Evolutionary conservation across 2,888 invertebrate species (phyloP).

Genomic region (Tuberolachnus salignus): DNA sequence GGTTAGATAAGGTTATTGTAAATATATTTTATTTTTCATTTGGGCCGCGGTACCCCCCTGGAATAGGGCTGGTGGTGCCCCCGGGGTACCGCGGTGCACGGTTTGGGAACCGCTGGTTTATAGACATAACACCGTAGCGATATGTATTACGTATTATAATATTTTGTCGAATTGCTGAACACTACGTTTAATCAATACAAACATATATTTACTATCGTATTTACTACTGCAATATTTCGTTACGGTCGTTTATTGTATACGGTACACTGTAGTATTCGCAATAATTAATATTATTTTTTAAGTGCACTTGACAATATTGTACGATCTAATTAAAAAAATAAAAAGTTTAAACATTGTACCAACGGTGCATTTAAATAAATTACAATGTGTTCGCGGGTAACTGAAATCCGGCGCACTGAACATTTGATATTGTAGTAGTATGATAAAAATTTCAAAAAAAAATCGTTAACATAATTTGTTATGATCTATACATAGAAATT

Average conservation of each 20-base stretch:
- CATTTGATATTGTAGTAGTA: background rate
- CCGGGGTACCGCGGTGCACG: too few species aligned
- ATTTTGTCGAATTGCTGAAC: background rate
- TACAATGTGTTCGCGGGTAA: background rate
- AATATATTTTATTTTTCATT: too few species aligned
- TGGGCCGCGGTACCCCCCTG: too few species aligned
- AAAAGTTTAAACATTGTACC: background rate
- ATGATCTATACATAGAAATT: background rate
- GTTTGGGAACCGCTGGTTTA: too few species aligned
- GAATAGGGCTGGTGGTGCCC: too few species aligned
- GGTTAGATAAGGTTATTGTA: too few species aligned
- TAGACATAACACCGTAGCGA: background rate
- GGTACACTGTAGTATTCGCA: too few species aligned
- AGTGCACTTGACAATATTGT: background rate
- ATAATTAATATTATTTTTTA: background rate
- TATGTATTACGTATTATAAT: too few species aligned
- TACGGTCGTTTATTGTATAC: too few species aligned
- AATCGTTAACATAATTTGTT: conserved; percentile 21
- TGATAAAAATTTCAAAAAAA: conserved; percentile 6
- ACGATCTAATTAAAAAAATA: background rate
- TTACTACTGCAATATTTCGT: background rate
- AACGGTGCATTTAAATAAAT: background rate
- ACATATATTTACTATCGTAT: background rate
- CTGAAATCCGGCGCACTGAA: conserved; percentile 5
- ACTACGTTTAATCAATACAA: too few species aligned